These are phyloP conservation scores for Pterostichus madidus DNA, from an alignment of 2,888 invertebrate genomes.

Conservation along the genomic window DNA sequence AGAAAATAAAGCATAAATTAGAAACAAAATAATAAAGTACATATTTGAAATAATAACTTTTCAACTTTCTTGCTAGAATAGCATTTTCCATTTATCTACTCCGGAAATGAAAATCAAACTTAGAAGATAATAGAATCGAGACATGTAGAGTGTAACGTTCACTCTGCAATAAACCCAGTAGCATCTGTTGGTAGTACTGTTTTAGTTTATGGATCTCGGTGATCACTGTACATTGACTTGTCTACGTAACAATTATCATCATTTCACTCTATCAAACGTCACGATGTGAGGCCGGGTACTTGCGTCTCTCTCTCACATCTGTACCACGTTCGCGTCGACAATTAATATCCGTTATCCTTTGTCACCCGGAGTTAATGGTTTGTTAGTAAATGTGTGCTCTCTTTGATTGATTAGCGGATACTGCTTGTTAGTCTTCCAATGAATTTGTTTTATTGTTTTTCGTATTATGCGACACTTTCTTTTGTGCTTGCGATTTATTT, in stretches of 20 bases:
- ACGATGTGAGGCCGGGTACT: slow-evolving; percentile 5
- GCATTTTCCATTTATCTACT: background rate
- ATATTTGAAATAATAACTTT: too few relatives aligned
- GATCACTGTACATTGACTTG: slow-evolving; percentile 31
- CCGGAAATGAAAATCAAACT: slow-evolving; percentile 4
- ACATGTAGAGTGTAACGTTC: background rate
- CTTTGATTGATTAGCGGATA: slow-evolving; percentile 56
- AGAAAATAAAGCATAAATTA: too few relatives aligned
- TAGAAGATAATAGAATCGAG: slow-evolving; percentile 1
- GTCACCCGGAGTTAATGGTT: slow-evolving; percentile 55
- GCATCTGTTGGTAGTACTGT: background rate
- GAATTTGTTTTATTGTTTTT: slow-evolving; percentile 39
- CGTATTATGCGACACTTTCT: too few relatives aligned
- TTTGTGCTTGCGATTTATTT: too few relatives aligned
- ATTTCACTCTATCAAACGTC: slow-evolving; percentile 18
- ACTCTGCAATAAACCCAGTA: too few relatives aligned
- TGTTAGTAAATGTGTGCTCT: slow-evolving; percentile 41
- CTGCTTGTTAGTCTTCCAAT: slow-evolving; percentile 41
- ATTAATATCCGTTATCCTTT: slow-evolving; percentile 62
- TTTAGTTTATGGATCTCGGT: slow-evolving; percentile 36
- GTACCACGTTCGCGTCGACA: slow-evolving; percentile 42
- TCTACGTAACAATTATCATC: slow-evolving; percentile 55
- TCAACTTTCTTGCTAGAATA: too few relatives aligned
- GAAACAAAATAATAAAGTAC: too few relatives aligned
- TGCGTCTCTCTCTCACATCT: slow-evolving; percentile 25